These are phyloP conservation scores for Gymnobelideus leadbeateri DNA, from an alignment of 2,113 vertebrate genomes.

Conservation along the genomic window DNA sequence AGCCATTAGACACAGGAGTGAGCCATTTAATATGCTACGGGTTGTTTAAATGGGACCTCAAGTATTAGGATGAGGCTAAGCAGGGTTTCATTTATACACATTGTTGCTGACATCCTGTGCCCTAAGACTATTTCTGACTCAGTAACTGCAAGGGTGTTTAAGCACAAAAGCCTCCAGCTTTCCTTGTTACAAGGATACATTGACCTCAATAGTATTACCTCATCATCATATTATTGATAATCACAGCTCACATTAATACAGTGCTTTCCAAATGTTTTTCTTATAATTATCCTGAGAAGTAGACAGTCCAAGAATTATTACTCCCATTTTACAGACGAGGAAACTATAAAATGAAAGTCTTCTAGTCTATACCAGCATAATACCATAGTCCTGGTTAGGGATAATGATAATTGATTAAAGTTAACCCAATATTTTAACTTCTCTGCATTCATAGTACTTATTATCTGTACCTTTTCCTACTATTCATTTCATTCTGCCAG, in stretches of 20 bases:
- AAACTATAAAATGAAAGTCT: neutral
- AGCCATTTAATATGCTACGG: neutral
- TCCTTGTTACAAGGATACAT: neutral
- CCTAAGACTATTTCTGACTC: neutral
- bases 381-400: neutral
- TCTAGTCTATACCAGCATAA: neutral
- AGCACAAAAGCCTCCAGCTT: neutral
- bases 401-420: neutral
- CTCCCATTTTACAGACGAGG: neutral
- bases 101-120: neutral
- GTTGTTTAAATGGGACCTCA: neutral
- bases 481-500: neutral
- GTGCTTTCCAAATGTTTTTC: neutral
- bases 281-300: neutral
- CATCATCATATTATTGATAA: neutral
- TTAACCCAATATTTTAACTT: neutral
- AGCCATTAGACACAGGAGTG: neutral
- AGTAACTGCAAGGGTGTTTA: neutral
- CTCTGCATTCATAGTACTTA: neutral
- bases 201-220: neutral
- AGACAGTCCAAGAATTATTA: neutral
- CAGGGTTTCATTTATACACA: neutral
- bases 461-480: neutral
- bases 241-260: neutral
- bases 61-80: neutral